A percentile compares a stretch with the other conserved stretches of the same genome.
Evolutionary conservation across 2,113 vertebrate genomes (phyloP).

Genomic region (Xiphophorus couchianus): DNA sequence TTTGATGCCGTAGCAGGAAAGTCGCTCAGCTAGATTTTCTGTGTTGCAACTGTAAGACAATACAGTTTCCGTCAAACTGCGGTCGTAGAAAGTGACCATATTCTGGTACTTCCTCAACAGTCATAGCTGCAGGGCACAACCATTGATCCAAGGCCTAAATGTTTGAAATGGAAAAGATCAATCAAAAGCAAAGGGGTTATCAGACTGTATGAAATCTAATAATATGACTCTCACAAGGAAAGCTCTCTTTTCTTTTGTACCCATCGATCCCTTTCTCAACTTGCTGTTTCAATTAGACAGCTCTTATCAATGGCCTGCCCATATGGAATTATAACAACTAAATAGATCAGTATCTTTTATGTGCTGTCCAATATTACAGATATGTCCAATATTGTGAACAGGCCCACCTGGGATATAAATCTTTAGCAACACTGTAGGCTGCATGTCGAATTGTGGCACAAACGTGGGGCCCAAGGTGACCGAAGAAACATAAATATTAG

Average conservation of each 20-base stretch:
- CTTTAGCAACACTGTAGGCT: constrained; percentile 35
- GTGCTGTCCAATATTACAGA: constrained; percentile 59
- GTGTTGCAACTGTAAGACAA: constrained; percentile 16
- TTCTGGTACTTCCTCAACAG: constrained; percentile 51
- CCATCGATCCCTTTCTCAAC: constrained; percentile 75
- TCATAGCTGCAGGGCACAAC: constrained; percentile 53
- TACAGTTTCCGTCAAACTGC: constrained; percentile 11
- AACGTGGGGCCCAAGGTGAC: constrained; percentile 25
- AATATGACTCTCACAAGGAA: constrained; percentile 73
- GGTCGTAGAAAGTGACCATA: constrained; percentile 21
- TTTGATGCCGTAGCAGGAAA: constrained; percentile 5
- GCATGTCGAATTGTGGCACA: constrained; percentile 38
- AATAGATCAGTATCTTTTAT: constrained; percentile 68
- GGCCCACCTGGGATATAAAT: constrained; percentile 57
- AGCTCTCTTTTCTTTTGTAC: constrained; percentile 65
- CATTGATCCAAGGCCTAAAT: constrained; percentile 65
- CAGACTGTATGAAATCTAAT: constrained; percentile 81
- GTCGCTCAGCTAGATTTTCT: background rate
- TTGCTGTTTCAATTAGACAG: constrained; percentile 78
- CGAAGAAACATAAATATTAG: constrained; percentile 44
- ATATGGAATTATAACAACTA: constrained; percentile 55
- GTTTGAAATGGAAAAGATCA: constrained; percentile 78
- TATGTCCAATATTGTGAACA: constrained; percentile 51
- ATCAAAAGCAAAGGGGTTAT: constrained; percentile 80
- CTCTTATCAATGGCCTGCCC: constrained; percentile 64